Evolutionary conservation across 2,888 invertebrate genomes (phyloP).

Genomic region (Mesorhabditis sp.): DNA sequence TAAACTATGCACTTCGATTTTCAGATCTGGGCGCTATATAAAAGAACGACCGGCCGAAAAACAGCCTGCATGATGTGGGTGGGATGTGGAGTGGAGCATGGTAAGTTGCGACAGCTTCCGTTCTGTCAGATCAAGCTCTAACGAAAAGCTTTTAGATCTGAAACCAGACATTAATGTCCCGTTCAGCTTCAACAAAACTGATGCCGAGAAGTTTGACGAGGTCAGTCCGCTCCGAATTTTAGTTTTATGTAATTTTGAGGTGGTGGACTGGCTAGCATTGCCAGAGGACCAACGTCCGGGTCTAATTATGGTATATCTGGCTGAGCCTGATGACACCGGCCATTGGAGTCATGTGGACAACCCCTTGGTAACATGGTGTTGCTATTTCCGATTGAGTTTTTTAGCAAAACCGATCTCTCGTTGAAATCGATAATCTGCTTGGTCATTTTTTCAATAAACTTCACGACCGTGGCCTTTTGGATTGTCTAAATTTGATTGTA

Average conservation of each 20-base stretch:
- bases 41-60: background rate
- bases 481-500: slow-evolving; percentile 48
- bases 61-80: slow-evolving; percentile 5
- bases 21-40: background rate
- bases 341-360: slow-evolving; percentile 37
- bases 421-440: slow-evolving; percentile 33
- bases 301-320: slow-evolving; percentile 50
- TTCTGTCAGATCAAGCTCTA: too few relatives aligned
- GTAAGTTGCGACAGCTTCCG: too few relatives aligned
- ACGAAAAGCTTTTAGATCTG: background rate
- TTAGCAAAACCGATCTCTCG: slow-evolving; percentile 37
- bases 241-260: slow-evolving; percentile 10
- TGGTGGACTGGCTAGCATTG: slow-evolving; percentile 35
- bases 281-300: slow-evolving; percentile 35
- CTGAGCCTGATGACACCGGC: slow-evolving; percentile 49
- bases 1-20: background rate
- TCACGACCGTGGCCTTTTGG: slow-evolving; percentile 34
- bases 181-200: slow-evolving; percentile 2
- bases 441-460: slow-evolving; percentile 41
- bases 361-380: background rate
- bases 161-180: background rate
- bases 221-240: background rate
- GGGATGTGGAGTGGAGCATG: background rate
- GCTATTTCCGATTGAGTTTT: background rate
- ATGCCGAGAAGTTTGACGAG: background rate